Conservation (phyloP, 2,113 vertebrate species). For the Toxotes jaculatrix region DNA sequence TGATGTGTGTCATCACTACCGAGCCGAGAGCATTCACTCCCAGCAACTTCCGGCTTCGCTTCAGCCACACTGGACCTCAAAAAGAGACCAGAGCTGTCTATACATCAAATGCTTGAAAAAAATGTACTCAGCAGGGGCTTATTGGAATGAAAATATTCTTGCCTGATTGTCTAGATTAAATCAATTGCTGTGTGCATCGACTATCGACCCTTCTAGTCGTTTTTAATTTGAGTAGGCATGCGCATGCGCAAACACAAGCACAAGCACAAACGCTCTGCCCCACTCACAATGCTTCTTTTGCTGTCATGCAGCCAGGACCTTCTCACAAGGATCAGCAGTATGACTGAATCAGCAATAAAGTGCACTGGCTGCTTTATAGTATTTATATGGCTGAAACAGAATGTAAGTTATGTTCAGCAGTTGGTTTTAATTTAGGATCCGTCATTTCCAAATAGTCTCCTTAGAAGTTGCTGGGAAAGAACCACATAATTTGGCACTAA, state of each 20-base stretch:
- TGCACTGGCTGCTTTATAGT: too few species aligned
- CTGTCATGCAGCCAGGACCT: background rate
- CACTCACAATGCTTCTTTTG: background rate
- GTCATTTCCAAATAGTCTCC: too few species aligned
- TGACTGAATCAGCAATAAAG: too few species aligned
- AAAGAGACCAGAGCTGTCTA: background rate
- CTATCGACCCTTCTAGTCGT: background rate
- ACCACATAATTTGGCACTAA: too few species aligned
- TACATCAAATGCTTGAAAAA: background rate
- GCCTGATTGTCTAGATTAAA: background rate
- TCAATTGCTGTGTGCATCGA: background rate
- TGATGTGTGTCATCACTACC: slow-evolving; percentile 46
- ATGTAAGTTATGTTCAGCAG: background rate
- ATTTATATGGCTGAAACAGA: background rate
- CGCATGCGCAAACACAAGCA: background rate
- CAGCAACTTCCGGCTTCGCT: slow-evolving; percentile 61
- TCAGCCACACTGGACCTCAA: background rate
- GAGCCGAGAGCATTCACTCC: slow-evolving; percentile 30
- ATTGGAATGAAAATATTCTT: accelerated
- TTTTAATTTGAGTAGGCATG: slow-evolving; percentile 4
- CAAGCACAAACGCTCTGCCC: too few species aligned
- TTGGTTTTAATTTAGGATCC: too few species aligned
- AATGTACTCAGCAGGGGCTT: accelerated
- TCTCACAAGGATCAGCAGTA: background rate
- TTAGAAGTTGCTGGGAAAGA: background rate